These are phyloP conservation scores for Andrena fulva DNA, from an alignment of 2,888 invertebrate species.

Conservation along the genomic window DNA sequence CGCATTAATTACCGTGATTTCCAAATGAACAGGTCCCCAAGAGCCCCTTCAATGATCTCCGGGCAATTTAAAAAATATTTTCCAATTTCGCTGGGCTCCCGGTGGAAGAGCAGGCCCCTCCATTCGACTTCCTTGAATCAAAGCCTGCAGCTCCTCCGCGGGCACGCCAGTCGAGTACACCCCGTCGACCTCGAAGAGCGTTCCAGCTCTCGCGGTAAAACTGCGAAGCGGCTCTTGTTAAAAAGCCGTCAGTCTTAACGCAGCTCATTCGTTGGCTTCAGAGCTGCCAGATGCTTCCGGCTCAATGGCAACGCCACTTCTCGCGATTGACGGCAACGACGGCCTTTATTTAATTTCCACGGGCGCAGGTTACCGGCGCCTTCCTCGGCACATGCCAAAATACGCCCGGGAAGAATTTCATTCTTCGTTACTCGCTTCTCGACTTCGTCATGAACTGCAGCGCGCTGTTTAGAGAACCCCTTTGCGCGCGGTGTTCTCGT, in stretches of 20 bases:
- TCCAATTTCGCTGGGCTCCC: constrained; percentile 22
- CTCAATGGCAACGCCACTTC: constrained; percentile 29
- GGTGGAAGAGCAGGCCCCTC: constrained; percentile 18
- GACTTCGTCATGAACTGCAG: background rate
- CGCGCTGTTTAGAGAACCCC: background rate
- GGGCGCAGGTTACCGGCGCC: background rate
- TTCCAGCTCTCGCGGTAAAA: constrained; percentile 10
- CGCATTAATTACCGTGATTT: constrained; percentile 45
- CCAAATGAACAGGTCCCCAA: constrained; percentile 6
- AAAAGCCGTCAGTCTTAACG: constrained; percentile 68
- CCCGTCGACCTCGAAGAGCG: constrained; percentile 31
- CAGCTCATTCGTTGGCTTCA: constrained; percentile 49
- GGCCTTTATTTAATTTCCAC: constrained; percentile 41
- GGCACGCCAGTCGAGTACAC: constrained; percentile 44
- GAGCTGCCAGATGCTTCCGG: constrained; percentile 24
- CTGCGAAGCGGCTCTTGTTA: constrained; percentile 47
- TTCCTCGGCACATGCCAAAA: background rate
- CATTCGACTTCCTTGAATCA: constrained; percentile 52
- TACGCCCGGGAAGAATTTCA: background rate
- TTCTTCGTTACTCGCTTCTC: constrained; percentile 10
- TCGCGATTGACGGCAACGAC: constrained; percentile 13
- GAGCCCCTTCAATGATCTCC: constrained; percentile 7
- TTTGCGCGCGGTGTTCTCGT: too few relatives aligned
- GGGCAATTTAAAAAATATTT: constrained; percentile 57
- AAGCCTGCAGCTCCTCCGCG: constrained; percentile 59